phyloP scores from a whole-genome alignment of 2,113 vertebrate genomes.

The Cepphus grylle region DNA sequence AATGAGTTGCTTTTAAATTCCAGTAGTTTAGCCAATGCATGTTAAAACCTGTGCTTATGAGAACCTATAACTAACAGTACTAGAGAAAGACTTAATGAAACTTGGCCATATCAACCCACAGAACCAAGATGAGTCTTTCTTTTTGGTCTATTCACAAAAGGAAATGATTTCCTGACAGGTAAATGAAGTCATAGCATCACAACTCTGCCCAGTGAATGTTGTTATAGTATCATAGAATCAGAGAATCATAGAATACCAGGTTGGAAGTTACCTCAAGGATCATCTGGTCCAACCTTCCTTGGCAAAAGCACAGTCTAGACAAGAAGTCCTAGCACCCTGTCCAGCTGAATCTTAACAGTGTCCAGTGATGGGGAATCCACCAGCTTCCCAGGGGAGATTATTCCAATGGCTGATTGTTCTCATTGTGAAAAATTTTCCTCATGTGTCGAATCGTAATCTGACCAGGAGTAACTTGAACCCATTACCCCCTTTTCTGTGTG shows the following conservation, averaged over 20 bases:
- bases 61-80: conserved; percentile 31
- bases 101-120: not conserved
- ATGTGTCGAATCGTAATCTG: too few species aligned
- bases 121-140: not conserved
- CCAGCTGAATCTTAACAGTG: too few species aligned
- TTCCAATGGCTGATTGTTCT: too few species aligned
- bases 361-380: too few species aligned
- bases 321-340: too few species aligned
- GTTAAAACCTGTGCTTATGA: not conserved
- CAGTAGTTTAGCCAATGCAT: conserved; percentile 24
- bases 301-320: not conserved
- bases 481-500: too few species aligned
- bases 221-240: not conserved
- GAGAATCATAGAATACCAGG: not conserved
- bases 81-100: conserved; percentile 29
- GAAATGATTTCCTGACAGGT: not conserved
- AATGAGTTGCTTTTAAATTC: conserved; percentile 39
- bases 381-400: too few species aligned
- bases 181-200: not conserved
- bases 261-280: not conserved
- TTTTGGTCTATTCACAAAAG: not conserved
- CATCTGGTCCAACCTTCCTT: not conserved
- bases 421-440: too few species aligned
- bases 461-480: too few species aligned
- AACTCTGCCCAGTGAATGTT: not conserved